Evolutionary conservation across 2,113 vertebrate genomes (phyloP), one percentile per base, ranked within the genome.

Genomic region (Aspidoscelis tigris): DNA sequence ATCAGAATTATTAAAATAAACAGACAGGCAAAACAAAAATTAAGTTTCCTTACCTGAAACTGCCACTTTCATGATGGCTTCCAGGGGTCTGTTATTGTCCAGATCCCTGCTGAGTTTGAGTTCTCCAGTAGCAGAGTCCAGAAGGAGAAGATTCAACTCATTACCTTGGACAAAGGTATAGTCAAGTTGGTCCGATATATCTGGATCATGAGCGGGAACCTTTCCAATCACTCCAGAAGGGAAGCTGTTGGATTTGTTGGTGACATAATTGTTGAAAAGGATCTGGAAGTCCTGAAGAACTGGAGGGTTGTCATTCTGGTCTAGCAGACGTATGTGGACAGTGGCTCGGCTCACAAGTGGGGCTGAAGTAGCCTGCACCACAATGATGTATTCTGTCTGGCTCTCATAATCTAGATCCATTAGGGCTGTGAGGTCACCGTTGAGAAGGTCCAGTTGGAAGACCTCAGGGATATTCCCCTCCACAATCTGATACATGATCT

Each of bases 401-500:
- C 91, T 95, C 90, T 99, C 99, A 0, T 99, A 99, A 95, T 99
- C 99, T 93, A 99, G 92, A 84, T 99, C 98, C 3, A 93, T 95
- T 80, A 99, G 96, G 0, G 97, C 97, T 0, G 95, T 97, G 70
- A 99, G 97, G 92, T 99, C 98, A 1, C 99, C 99, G 0, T 97
- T 99, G 82, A 98, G 97, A 82, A 99, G 96, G 88, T 99, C 97
- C 50, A 99, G 94, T 79, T 99, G 97, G 90, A 99, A 99, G 80
- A 98, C 97, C 90, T 99, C 98, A 0, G 98, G 98, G 74, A 96
- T 94, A 58, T 99, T 99, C 39, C 99, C 99, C 88, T 99, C 98
- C 61, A 99, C 97, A 0, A 99, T 99, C 93, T 99, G 99, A 87
- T 99, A 99, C 97, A 99, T 98, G 92, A 99, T 98, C 92, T 99